These are phyloP conservation scores for Chauna torquata DNA, from an alignment of 2,113 vertebrate genomes.

Conservation along the genomic window DNA sequence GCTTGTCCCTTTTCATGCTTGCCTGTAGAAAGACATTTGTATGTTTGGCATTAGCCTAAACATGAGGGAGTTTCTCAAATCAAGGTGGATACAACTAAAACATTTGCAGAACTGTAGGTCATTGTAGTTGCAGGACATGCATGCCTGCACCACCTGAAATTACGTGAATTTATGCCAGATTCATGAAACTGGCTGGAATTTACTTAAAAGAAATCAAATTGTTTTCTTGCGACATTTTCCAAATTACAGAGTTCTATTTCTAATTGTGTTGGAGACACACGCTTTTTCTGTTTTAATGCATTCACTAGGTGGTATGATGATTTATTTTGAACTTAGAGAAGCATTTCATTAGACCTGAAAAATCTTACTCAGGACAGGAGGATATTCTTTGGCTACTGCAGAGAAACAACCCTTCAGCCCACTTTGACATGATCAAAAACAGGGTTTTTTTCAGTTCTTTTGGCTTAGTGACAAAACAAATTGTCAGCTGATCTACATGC, in stretches of 20 bases:
- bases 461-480: neutral
- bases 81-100: neutral
- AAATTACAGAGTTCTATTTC: neutral
- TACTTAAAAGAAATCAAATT: neutral
- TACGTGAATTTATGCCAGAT: neutral
- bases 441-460: neutral
- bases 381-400: neutral
- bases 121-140: neutral
- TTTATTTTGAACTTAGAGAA: neutral
- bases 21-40: neutral
- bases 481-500: neutral
- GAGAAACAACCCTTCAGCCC: neutral
- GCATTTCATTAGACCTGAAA: neutral
- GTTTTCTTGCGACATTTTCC: neutral
- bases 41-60: neutral
- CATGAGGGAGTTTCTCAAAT: neutral
- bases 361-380: neutral
- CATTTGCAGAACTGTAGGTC: neutral
- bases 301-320: neutral
- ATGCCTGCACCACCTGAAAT: neutral
- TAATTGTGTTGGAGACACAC: neutral
- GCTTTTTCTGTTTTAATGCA: neutral
- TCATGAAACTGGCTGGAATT: neutral
- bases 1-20: neutral
- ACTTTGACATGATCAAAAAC: neutral